A percentile compares a stretch with the other conserved stretches of the same genome.
Conservation (phyloP, 1,140 invertebrate species). For the Neelides sp. region DNA sequence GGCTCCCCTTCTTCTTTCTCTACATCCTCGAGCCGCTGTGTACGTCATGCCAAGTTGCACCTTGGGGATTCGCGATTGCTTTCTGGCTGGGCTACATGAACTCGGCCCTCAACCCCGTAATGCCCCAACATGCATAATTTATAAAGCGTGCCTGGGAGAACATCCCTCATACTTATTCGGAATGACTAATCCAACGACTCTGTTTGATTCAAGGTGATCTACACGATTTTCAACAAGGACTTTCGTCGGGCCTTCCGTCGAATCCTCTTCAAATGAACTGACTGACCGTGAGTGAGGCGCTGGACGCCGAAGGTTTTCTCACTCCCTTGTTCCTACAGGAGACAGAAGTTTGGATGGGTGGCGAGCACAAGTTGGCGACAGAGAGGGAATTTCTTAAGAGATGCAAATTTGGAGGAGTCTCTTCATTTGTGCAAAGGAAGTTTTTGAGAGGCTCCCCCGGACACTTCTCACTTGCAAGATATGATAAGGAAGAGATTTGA, state of each 20-base stretch:
- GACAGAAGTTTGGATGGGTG: too few species aligned
- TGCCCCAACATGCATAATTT: background rate
- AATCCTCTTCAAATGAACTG: conserved; percentile 77
- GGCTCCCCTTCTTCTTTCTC: conserved; percentile 96
- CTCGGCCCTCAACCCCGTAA: conserved; percentile 89
- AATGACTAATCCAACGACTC: background rate
- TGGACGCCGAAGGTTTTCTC: too few species aligned
- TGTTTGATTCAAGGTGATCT: conserved; percentile 47
- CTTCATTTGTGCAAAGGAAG: too few species aligned
- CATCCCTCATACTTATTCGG: too few species aligned
- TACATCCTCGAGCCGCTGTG: conserved; percentile 78
- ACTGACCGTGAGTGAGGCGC: too few species aligned
- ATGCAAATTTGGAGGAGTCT: too few species aligned
- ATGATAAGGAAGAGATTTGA: too few species aligned
- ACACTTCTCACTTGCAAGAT: too few species aligned
- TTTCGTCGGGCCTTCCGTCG: conserved; percentile 89
- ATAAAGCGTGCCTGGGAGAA: background rate
- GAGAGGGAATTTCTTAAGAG: too few species aligned
- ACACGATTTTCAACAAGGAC: conserved; percentile 98
- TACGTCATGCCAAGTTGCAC: conserved; percentile 58
- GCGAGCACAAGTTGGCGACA: too few species aligned
- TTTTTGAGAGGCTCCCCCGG: too few species aligned
- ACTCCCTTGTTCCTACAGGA: too few species aligned
- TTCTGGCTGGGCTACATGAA: conserved; percentile 99
- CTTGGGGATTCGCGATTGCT: conserved; percentile 78